Evolutionary conservation across 2,888 invertebrate genomes (phyloP).

Genomic region (Bombylius major): DNA sequence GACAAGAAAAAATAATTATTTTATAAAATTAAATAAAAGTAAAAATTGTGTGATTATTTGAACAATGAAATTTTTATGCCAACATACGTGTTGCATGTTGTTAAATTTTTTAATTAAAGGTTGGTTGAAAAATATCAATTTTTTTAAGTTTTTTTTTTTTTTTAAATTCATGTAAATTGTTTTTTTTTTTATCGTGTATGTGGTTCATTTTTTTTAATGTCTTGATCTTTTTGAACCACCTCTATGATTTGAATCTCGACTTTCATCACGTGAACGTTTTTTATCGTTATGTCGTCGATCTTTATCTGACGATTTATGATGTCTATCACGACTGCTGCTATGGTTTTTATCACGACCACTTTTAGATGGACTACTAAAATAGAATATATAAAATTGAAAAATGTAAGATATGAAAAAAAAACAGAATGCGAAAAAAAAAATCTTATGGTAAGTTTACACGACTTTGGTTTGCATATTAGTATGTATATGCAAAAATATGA

Average conservation of each 20-base stretch:
- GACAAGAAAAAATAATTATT: no score
- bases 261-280: constrained; percentile 67
- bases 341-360: constrained; percentile 27
- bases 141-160: no score
- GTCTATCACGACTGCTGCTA: constrained; percentile 24
- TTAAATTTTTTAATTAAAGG: no score
- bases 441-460: neutral
- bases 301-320: constrained; percentile 10
- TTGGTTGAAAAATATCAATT: no score
- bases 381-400: constrained; percentile 4
- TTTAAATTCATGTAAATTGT: no score
- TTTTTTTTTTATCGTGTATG: no score
- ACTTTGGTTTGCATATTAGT: no score
- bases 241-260: constrained; percentile 48
- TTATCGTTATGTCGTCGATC: constrained; percentile 38
- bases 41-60: no score
- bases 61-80: no score
- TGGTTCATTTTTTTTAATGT: constrained; percentile 16
- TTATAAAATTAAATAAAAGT: no score
- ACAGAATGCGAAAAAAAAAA: neutral
- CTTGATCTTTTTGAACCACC: constrained; percentile 58
- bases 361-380: constrained; percentile 27
- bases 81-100: no score
- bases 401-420: neutral
- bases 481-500: no score